A percentile compares a stretch with the other conserved stretches of the same genome.
Conservation (phyloP, 2,797 vertebrate genomes). For the Petrocephalus schoutedeni region DNA sequence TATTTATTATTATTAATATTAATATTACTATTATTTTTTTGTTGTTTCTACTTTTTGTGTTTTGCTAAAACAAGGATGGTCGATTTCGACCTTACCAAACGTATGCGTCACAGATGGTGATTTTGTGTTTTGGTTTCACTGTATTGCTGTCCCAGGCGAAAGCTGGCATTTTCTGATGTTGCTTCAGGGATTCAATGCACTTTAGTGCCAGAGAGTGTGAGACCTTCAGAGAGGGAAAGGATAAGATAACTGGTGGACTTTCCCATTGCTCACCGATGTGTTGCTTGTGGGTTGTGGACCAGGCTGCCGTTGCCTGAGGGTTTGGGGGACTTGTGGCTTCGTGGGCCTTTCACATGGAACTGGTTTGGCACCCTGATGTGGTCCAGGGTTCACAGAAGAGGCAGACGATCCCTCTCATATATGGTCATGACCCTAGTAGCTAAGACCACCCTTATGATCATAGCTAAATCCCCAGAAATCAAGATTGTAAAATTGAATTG, state of each 20-base stretch:
- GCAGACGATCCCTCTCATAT: neutral
- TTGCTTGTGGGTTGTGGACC: neutral
- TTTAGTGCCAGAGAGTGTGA: slow-evolving; percentile 16
- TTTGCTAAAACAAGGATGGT: neutral
- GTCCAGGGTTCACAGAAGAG: neutral
- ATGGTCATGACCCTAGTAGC: neutral
- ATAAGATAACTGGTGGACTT: neutral
- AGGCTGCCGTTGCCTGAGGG: neutral
- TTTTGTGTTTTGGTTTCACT: neutral
- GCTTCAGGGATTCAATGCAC: slow-evolving; percentile 22
- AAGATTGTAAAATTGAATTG: neutral
- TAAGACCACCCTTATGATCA: neutral
- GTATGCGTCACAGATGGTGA: neutral
- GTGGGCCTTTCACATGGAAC: neutral
- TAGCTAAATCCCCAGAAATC: neutral
- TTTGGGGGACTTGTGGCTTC: neutral
- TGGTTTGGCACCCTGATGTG: neutral
- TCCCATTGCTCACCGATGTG: neutral
- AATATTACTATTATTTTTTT: neutral
- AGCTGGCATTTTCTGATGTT: slow-evolving; percentile 10
- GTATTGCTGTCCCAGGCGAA: neutral
- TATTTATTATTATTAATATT: slow-evolving; percentile 12
- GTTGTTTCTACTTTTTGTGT: neutral
- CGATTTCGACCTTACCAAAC: neutral
- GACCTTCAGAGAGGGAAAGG: neutral